Evolutionary conservation across 2,797 vertebrate species (phyloP), one percentile per base, ranked within the genome.

Genomic region (Toxotes lorentzi): DNA sequence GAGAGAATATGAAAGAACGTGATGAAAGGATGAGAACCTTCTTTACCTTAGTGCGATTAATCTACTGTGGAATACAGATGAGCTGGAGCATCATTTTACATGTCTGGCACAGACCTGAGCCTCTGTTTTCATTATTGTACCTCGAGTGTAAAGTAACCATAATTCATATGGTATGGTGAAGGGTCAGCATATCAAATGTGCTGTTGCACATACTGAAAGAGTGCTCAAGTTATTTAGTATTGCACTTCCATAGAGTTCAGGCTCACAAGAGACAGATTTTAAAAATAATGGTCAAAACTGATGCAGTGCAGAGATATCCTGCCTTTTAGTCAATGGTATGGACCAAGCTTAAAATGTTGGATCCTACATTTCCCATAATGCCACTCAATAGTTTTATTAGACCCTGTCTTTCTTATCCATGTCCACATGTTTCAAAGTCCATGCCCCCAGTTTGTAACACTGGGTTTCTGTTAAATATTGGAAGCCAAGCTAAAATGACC

Each of bases 31-130:
- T 71, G 63, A 85, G 79, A 78, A 82, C 58, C 65, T 48, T 82
- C 50, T 88, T 86, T 85, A 87, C 65, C 70, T 75, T 61, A 70
- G 41, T 50, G 56, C 7, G 10, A 81, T 79, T 82, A 71, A 81
- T 89, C 85, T 73, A 13, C 66, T 65, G 27, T 48, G 50, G 83
- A 90, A 83, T 87, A 88, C 77, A 83, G 66, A 87, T 84, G 75
- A 85, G 60, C 12, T 32, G 17, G 43, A 51, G 58, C 50, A 72
- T 82, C 48, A 56, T 67, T 77, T 79, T 60, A 67, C 61, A 78
- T 62, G 32, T 85, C 64, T 81, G 76, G 59, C 81, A 69, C 34
- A 72, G 47, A 69, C 47, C 70, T 51, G 54, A 78, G 58, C 45
- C 35, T 81, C 32, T 45, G 47, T 45, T 79, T 80, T 82, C 21